Conservation (phyloP, 2,888 invertebrate species). For the Drosophila quasianomalipes region DNA sequence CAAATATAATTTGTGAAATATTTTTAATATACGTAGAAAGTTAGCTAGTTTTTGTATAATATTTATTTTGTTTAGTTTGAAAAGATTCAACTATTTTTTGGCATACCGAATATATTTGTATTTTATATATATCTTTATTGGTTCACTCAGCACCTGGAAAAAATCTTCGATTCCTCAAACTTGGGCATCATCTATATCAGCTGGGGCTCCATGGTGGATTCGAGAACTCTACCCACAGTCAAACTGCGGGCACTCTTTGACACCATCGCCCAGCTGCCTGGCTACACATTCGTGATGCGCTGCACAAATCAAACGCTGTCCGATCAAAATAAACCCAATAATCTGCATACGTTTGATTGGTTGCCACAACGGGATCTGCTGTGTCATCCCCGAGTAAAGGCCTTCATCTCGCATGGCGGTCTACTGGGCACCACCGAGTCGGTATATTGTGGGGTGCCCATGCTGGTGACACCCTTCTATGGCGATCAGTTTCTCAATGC, state of each 20-base stretch:
- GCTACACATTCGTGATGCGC: conserved; percentile 89
- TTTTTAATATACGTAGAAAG: neutral
- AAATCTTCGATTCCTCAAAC: conserved; percentile 29
- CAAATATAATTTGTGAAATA: neutral
- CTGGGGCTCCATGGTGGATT: conserved; percentile 89
- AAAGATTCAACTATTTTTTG: neutral
- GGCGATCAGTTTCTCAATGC: conserved; percentile 89
- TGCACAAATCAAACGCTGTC: conserved; percentile 87
- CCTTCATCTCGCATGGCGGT: conserved; percentile 90
- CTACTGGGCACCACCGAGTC: conserved; percentile 89
- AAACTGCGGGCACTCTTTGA: conserved; percentile 86
- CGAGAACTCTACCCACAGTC: conserved; percentile 87
- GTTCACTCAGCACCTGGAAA: conserved; percentile 40
- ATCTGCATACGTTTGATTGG: conserved; percentile 89
- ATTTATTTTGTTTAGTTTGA: too few species aligned
- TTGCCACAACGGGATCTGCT: conserved; percentile 90
- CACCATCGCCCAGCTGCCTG: conserved; percentile 86
- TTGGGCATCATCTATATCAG: conserved; percentile 89
- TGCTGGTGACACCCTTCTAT: conserved; percentile 88
- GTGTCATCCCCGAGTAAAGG: conserved; percentile 89
- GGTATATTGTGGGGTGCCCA: conserved; percentile 88
- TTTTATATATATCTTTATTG: neutral
- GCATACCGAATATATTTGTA: neutral
- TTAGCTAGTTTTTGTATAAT: neutral
- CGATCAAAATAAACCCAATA: conserved; percentile 86